These are phyloP conservation scores for Scomber japonicus DNA, from an alignment of 2,113 vertebrate species.

Conservation along the genomic window DNA sequence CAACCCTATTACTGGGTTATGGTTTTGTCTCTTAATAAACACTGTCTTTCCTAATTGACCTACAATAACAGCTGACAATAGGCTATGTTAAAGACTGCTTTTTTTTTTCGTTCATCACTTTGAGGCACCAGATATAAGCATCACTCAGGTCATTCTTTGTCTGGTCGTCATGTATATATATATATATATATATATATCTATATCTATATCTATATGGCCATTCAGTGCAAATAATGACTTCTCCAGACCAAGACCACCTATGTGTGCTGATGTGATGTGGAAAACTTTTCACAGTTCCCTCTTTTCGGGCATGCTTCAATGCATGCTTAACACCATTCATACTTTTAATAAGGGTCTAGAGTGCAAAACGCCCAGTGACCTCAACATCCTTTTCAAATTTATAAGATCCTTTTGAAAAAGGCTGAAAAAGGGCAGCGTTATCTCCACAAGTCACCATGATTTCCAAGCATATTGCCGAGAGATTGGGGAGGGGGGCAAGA, in stretches of 20 bases:
- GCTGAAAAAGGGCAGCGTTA: slow-evolving; percentile 25
- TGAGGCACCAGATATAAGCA: background rate
- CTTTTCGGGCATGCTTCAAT: slow-evolving; percentile 12
- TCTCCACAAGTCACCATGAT: slow-evolving; percentile 16
- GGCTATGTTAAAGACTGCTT: slow-evolving; percentile 4
- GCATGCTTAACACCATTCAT: slow-evolving; percentile 22
- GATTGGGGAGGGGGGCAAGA: background rate
- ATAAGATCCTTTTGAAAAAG: slow-evolving; percentile 33
- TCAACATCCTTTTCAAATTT: slow-evolving; percentile 40
- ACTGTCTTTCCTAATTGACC: background rate
- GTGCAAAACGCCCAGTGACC: slow-evolving; percentile 28
- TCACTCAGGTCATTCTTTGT: slow-evolving; percentile 18
- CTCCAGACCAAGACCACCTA: slow-evolving; percentile 7
- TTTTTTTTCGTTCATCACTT: slow-evolving; percentile 28
- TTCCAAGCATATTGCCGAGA: slow-evolving; percentile 11
- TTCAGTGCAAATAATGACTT: slow-evolving; percentile 39
- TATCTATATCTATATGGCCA: background rate
- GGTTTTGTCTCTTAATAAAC: slow-evolving; percentile 2
- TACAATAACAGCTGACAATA: slow-evolving; percentile 16
- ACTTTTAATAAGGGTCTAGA: slow-evolving; percentile 32
- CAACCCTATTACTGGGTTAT: too few species aligned
- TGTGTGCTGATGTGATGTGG: slow-evolving; percentile 19
- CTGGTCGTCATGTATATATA: background rate
- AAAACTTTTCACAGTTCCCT: slow-evolving; percentile 13
- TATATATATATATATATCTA: background rate